phyloP scores from a whole-genome alignment of 2,113 vertebrate genomes.

The Hydrochoerus hydrochaeris region DNA sequence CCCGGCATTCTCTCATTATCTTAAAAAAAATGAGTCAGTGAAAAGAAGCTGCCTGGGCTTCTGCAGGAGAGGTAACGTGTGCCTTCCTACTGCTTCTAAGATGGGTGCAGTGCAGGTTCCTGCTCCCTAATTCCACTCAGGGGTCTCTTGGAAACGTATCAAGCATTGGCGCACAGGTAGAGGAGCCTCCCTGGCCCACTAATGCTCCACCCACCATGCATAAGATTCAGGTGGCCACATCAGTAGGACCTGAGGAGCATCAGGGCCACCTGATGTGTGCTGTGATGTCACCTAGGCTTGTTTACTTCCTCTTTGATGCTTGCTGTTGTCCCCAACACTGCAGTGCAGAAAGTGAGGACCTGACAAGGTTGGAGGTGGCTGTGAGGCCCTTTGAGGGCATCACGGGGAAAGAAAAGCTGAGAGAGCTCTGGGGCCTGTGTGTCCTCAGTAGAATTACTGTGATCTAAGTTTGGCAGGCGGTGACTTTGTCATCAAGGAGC shows the following conservation, averaged over 20 bases:
- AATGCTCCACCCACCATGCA: background rate
- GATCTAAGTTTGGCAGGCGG: constrained; percentile 75
- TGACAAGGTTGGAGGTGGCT: background rate
- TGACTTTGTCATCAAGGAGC: constrained; percentile 80
- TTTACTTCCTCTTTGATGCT: background rate
- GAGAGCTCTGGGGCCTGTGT: constrained; percentile 51
- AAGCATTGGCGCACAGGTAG: background rate
- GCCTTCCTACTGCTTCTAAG: background rate
- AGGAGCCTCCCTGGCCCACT: background rate
- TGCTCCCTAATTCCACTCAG: background rate
- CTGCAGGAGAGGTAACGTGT: background rate
- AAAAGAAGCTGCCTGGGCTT: background rate
- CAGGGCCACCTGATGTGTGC: background rate
- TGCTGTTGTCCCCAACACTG: background rate
- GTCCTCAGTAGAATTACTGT: constrained; percentile 67
- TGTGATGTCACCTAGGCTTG: background rate
- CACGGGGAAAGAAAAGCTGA: constrained; percentile 46
- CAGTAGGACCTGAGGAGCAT: background rate
- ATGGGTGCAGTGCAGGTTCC: background rate
- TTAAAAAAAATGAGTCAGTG: background rate
- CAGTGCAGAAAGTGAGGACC: background rate
- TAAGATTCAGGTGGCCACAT: background rate
- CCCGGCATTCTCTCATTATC: background rate
- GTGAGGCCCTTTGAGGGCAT: background rate
- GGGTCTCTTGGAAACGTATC: background rate